Percentiles rank a stretch among this genome's conserved stretches.
phyloP scores from a whole-genome alignment of 2,797 vertebrate genomes.

The Sternarchorhynchus goeldii region DNA sequence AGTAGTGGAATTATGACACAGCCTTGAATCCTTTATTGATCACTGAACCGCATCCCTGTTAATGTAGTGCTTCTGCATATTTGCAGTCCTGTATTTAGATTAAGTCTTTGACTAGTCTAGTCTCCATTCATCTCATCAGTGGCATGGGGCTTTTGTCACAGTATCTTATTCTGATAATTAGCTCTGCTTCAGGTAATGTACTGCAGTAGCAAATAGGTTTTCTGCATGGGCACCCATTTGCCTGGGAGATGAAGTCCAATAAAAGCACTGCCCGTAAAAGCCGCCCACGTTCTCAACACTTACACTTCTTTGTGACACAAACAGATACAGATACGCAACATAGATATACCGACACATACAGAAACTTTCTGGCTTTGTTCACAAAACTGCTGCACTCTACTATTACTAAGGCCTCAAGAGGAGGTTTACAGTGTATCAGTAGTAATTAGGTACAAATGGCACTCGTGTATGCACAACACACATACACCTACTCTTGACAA shows the following conservation, averaged over 20 bases:
- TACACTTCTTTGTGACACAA: no score
- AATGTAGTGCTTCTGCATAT: constrained; percentile 4
- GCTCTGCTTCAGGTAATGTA: neutral
- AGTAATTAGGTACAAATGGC: neutral
- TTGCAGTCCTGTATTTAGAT: constrained; percentile 3
- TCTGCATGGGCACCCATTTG: no score
- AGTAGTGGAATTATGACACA: neutral
- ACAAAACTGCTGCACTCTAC: no score
- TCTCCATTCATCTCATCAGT: constrained; percentile 6
- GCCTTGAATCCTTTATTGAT: neutral
- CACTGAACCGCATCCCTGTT: neutral
- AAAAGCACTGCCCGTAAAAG: no score
- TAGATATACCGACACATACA: no score
- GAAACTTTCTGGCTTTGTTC: no score
- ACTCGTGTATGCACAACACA: constrained; percentile 3
- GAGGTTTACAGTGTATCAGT: neutral
- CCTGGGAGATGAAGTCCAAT: no score
- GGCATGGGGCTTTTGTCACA: constrained; percentile 9
- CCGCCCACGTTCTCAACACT: no score
- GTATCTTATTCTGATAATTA: constrained; percentile 13
- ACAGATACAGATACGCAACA: no score
- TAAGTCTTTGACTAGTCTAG: neutral
- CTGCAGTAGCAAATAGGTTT: neutral
- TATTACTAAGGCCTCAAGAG: neutral
- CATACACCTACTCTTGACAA: constrained; percentile 6